Percentiles rank a stretch among this genome's conserved stretches.
phyloP scores from a whole-genome alignment of 2,888 invertebrate species.

The Noctua janthe region DNA sequence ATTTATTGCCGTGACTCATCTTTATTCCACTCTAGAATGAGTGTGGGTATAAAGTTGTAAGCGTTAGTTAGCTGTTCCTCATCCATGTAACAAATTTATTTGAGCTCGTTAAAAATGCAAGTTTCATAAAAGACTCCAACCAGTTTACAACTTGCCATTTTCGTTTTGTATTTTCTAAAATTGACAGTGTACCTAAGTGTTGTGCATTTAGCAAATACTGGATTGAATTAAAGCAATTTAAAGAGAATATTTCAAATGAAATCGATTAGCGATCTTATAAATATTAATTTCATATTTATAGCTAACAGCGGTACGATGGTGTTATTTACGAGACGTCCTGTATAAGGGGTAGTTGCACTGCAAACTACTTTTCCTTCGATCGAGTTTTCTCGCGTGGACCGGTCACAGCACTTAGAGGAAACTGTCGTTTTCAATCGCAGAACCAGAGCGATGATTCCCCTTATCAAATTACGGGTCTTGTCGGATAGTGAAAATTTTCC shows the following conservation, averaged over 20 bases:
- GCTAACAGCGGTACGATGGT: slow-evolving; percentile 51
- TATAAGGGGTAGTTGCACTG: slow-evolving; percentile 78
- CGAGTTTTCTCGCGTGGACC: slow-evolving; percentile 86
- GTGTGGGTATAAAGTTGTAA: slow-evolving; percentile 53
- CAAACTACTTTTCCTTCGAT: slow-evolving; percentile 86
- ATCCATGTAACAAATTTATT: slow-evolving; percentile 55
- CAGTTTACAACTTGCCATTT: slow-evolving; percentile 44
- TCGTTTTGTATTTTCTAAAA: slow-evolving; percentile 46
- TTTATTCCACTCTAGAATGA: slow-evolving; percentile 66
- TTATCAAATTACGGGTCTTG: slow-evolving; percentile 88
- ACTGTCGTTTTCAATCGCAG: slow-evolving; percentile 88
- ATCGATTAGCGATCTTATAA: slow-evolving; percentile 46
- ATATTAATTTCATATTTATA: slow-evolving; percentile 53
- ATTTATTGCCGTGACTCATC: slow-evolving; percentile 78
- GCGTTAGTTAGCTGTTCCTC: slow-evolving; percentile 57
- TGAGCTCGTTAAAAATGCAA: slow-evolving; percentile 54
- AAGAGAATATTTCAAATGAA: slow-evolving; percentile 26
- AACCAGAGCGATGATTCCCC: slow-evolving; percentile 87
- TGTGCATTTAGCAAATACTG: slow-evolving; percentile 2
- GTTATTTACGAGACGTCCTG: slow-evolving; percentile 74
- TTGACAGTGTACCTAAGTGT: slow-evolving; percentile 1
- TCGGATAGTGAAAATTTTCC: slow-evolving; percentile 88
- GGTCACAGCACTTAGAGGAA: slow-evolving; percentile 85
- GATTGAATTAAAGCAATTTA: slow-evolving; percentile 35
- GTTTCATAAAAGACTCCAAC: slow-evolving; percentile 45